These are phyloP conservation scores for Syrista parreyssii DNA, from an alignment of 2,888 invertebrate genomes.

Conservation along the genomic window DNA sequence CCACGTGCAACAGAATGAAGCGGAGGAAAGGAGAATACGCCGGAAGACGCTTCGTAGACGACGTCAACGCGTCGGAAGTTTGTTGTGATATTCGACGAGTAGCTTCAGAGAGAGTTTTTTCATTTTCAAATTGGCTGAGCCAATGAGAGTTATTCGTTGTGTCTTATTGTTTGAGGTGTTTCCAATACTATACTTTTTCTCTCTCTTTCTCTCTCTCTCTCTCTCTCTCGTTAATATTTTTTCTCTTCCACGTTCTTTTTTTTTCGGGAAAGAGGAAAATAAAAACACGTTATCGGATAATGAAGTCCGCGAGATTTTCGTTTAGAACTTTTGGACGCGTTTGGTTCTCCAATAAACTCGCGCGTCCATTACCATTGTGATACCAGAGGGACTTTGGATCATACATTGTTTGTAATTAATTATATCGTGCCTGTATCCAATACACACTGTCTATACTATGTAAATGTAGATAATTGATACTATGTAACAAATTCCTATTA, in stretches of 20 bases:
- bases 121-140: slow-evolving; percentile 47
- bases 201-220: background rate
- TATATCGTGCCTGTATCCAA: slow-evolving; percentile 64
- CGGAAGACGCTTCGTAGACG: slow-evolving; percentile 10
- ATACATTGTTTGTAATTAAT: slow-evolving; percentile 60
- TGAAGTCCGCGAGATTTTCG: slow-evolving; percentile 19
- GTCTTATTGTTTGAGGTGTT: slow-evolving; percentile 38
- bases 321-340: slow-evolving; percentile 19
- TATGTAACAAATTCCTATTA: slow-evolving; percentile 51
- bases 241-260: slow-evolving; percentile 10
- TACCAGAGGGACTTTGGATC: slow-evolving; percentile 57
- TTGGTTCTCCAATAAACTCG: slow-evolving; percentile 20
- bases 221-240: background rate
- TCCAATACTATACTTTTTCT: slow-evolving; percentile 15
- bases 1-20: background rate
- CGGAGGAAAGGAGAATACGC: slow-evolving; percentile 15
- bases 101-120: slow-evolving; percentile 39
- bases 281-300: slow-evolving; percentile 12
- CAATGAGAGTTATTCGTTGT: slow-evolving; percentile 46
- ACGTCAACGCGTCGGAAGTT: slow-evolving; percentile 37
- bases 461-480: slow-evolving; percentile 53
- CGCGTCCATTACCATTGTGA: slow-evolving; percentile 56
- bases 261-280: slow-evolving; percentile 4
- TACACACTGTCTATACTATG: slow-evolving; percentile 53
- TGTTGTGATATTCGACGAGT: slow-evolving; percentile 58